Base-by-base conservation (phyloP, 1,140 invertebrate genomes). In the Saccostrea cuccullata region DNA sequence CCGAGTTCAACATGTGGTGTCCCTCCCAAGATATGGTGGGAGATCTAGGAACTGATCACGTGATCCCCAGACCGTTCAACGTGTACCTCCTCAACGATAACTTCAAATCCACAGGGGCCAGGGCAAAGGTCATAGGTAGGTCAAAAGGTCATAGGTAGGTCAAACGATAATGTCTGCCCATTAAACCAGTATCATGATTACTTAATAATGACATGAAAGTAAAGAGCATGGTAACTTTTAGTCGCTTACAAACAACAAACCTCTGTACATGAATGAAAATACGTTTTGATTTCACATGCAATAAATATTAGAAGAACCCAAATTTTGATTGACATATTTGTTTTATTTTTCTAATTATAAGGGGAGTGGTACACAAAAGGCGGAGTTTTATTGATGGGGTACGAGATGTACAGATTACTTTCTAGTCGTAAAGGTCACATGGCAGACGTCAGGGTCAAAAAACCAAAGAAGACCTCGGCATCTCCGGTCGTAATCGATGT, bases 1-100 rank as follows among this genome's bases (percentile, higher is more conserved):
- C 97, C 4, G 99, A 99, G 94, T 99, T 99, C 93, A 99, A 99
- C 93, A 98, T 98, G 96, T 99, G 98, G 94, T 98, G 82, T 98
- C 98, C 6, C 47, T 87, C 30, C 82, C 84, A 86, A 30, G 88
- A 88, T 82, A 77, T 26, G 87, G 90, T 90, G 55, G 89, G 87
- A 8, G 86, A 86, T 20, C 83, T 82, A 55, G 84, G 70, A 2
- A 70, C 58, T 0, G 86, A 85, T n/a, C 86, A 91, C 15, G 77
- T 92, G 11, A 84, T 98, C 60, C 98, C 98, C 2, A 95, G 99
- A 82, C 97, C 97, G 87, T 99, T 99, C 93, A 96, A 97, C 77
- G 96, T 99, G 2, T 98, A 97, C 94, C 97, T 99, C 8, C 95
- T 99, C 8, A 99, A 99, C 93, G 99, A 99, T 94, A 97, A 97